Conservation (phyloP, 1,140 invertebrate genomes). For the Drosophila pectinifera region DNA sequence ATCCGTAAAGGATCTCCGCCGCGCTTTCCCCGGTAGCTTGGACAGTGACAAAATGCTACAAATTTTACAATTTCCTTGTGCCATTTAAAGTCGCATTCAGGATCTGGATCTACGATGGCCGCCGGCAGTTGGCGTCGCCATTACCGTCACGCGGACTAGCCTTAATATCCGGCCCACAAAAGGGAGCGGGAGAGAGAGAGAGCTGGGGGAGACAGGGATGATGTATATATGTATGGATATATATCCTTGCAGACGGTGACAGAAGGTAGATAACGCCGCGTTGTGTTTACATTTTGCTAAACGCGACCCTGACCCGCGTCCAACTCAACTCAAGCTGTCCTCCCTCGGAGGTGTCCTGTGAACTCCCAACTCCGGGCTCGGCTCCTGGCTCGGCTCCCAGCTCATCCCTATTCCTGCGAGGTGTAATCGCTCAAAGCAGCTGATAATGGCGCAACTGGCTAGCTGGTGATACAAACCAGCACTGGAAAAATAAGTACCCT, state of each 20-base stretch:
- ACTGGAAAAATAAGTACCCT: constrained; percentile 6
- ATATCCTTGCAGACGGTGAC: constrained; percentile 30
- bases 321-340: constrained; percentile 19
- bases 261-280: constrained; percentile 52
- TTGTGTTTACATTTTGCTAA: constrained; percentile 75
- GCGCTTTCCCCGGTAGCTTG: constrained; percentile 44
- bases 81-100: constrained; percentile 51
- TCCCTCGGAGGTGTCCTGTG: neutral
- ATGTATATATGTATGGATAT: constrained; percentile 5
- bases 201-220: neutral
- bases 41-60: constrained; percentile 67
- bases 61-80: constrained; percentile 77
- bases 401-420: constrained; percentile 6
- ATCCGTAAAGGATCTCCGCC: constrained; percentile 12
- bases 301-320: constrained; percentile 63
- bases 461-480: constrained; percentile 14
- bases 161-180: constrained; percentile 66
- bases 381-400: neutral
- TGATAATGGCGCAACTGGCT: constrained; percentile 68
- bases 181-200: neutral
- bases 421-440: constrained; percentile 72
- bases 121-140: constrained; percentile 74
- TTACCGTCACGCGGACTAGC: constrained; percentile 74
- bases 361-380: constrained; percentile 6
- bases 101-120: constrained; percentile 46